Evolutionary conservation across 2,888 invertebrate species (phyloP), one percentile per base, ranked within the genome.

Genomic region (Macrosoma leucophasiata): DNA sequence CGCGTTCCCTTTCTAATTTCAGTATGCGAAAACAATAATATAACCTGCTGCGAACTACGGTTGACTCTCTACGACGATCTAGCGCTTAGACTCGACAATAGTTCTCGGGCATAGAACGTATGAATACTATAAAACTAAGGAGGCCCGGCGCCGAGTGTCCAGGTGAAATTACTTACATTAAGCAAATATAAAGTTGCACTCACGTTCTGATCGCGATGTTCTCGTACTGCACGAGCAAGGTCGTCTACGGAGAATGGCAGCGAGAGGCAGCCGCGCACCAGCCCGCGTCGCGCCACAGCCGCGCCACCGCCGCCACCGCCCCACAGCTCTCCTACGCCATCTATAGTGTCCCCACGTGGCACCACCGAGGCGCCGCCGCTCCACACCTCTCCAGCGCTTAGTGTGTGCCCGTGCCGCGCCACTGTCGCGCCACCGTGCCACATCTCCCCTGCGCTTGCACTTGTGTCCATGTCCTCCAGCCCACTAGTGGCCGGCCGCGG

Each of bases 201-300:
- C 10, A 50, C 47, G 33, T 39, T 41, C 35, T 39, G 36, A 3
- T 35, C 9, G 24, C 34, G 34, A 30, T 42, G 32, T 26, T 29
- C 40, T 8, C 30, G 39, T 27, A 62, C 43, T 53, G 72, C 55
- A 55, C 36, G 50, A n/a, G 47, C 44, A 38, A 75, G 50, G 1
- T 62, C 59, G 5, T 35, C 48, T 5, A 57, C 43, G 11, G 47
- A 29, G 50, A 74, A 70, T 33, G 50, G 23, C 19, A 54, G 49
- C 39, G 76, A 67, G 19, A 41, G 37, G 10, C 57, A 47, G 9
- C 75, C 76, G 31, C 59, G 52, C 20, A 59, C 33, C 40, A 75
- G 45, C 3, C 68, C 72, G 45, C 74, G 63, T 29, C 60, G 55
- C 32, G 69, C 58, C 52, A 64, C 12, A 43, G 57, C 60, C 6